These are phyloP conservation scores for Scaptomyza graminum DNA, from an alignment of 1,140 invertebrate species.

Conservation along the genomic window DNA sequence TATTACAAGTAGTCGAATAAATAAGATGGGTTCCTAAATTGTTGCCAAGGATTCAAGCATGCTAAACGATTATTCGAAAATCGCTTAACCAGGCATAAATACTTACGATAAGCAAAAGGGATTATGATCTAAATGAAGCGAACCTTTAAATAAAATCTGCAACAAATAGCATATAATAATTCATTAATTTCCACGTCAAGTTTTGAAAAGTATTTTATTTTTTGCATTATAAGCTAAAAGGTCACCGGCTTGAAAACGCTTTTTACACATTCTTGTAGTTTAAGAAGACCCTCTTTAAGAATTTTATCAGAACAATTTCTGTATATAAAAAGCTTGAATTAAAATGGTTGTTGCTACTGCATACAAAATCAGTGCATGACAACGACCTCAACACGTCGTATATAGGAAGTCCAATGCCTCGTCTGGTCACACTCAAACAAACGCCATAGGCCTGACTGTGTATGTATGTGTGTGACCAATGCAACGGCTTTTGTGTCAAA, in stretches of 20 bases:
- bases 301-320: background rate
- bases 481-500: slow-evolving; percentile 79
- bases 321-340: slow-evolving; percentile 37
- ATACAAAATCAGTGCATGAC: slow-evolving; percentile 67
- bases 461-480: slow-evolving; percentile 51
- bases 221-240: no score
- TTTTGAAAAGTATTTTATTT: no score
- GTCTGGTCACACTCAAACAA: slow-evolving; percentile 15
- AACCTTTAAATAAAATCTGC: no score
- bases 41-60: slow-evolving; percentile 34
- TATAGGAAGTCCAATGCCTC: slow-evolving; percentile 29
- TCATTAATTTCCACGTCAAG: no score
- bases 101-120: background rate
- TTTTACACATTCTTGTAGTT: background rate
- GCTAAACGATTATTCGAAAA: slow-evolving; percentile 16
- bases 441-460: slow-evolving; percentile 27
- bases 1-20: slow-evolving; percentile 69
- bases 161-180: no score
- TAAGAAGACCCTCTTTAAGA: background rate
- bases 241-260: no score
- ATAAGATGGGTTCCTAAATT: slow-evolving; percentile 47
- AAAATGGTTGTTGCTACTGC: slow-evolving; percentile 51
- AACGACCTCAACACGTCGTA: slow-evolving; percentile 55
- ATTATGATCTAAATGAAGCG: background rate
- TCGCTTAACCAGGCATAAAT: slow-evolving; percentile 17